phyloP scores from a whole-genome alignment of 2,888 invertebrate genomes.

The Drosophila meridionalis region DNA sequence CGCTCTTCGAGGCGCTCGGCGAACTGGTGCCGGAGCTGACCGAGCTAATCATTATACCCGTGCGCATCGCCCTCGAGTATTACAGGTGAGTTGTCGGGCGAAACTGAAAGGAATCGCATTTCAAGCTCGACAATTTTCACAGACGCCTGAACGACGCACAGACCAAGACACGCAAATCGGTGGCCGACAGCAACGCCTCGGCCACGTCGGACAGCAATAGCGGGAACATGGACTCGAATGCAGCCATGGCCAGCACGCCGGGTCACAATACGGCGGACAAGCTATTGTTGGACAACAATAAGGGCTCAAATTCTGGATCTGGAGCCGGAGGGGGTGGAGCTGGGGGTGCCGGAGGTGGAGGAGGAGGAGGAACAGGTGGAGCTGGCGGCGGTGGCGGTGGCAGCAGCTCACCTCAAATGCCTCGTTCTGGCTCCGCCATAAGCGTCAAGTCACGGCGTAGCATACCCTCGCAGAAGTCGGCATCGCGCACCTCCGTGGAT shows the following conservation, averaged over 20 bases:
- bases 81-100: slow-evolving; percentile 80
- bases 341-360: slow-evolving; percentile 65
- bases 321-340: neutral
- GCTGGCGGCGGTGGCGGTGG: slow-evolving; percentile 78
- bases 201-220: slow-evolving; percentile 83
- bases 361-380: slow-evolving; percentile 45
- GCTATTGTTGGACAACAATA: slow-evolving; percentile 48
- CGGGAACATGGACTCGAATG: slow-evolving; percentile 78
- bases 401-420: slow-evolving; percentile 84
- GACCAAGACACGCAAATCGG: slow-evolving; percentile 84
- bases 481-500: slow-evolving; percentile 87
- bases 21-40: slow-evolving; percentile 90
- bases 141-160: slow-evolving; percentile 85
- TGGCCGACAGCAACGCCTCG: slow-evolving; percentile 82
- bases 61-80: slow-evolving; percentile 85
- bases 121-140: slow-evolving; percentile 1
- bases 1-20: slow-evolving; percentile 91
- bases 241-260: slow-evolving; percentile 58
- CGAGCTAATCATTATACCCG: slow-evolving; percentile 86
- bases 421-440: slow-evolving; percentile 86
- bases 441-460: slow-evolving; percentile 87
- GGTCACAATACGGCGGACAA: slow-evolving; percentile 57
- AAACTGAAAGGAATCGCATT: neutral
- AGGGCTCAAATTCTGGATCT: slow-evolving; percentile 24
- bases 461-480: slow-evolving; percentile 85